Percentiles rank a stretch among this genome's conserved stretches.
These are phyloP conservation scores for Hippolais icterina DNA, from an alignment of 2,113 vertebrate genomes.

Conservation along the genomic window DNA sequence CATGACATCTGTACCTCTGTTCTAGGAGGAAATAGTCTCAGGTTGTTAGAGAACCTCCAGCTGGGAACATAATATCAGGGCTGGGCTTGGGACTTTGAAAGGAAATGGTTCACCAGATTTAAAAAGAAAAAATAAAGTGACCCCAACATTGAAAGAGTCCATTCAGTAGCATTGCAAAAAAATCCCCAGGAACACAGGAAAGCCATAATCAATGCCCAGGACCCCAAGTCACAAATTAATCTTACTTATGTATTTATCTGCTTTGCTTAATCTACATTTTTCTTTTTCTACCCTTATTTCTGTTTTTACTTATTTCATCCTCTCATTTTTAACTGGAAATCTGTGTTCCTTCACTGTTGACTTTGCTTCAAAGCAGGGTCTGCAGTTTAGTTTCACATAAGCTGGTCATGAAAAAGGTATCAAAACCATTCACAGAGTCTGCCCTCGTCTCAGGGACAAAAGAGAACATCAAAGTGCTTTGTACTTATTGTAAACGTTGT, in stretches of 20 bases:
- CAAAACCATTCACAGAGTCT: neutral
- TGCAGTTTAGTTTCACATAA: neutral
- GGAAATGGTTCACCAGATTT: neutral
- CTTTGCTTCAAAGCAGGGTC: neutral
- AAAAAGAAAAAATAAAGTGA: neutral
- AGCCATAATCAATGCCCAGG: neutral
- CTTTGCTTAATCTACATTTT: neutral
- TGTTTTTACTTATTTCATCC: slow-evolving; percentile 13
- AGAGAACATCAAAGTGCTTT: neutral
- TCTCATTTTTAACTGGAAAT: slow-evolving; percentile 30
- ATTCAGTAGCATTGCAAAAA: slow-evolving; percentile 7
- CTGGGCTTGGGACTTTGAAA: neutral
- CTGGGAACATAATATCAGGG: neutral
- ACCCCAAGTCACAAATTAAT: slow-evolving; percentile 9
- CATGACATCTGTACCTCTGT: neutral
- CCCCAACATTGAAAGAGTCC: neutral
- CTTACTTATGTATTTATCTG: slow-evolving; percentile 41
- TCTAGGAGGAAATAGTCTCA: slow-evolving; percentile 9
- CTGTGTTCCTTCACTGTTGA: neutral
- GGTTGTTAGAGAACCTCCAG: neutral
- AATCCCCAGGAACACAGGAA: slow-evolving; percentile 33
- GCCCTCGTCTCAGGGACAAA: neutral
- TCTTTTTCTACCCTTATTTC: slow-evolving; percentile 10
- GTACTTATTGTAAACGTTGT: neutral
- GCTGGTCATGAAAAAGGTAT: neutral